Percentiles rank a stretch among this genome's conserved stretches.
Conservation (phyloP, 2,888 invertebrate species). For the Mamestra brassicae region DNA sequence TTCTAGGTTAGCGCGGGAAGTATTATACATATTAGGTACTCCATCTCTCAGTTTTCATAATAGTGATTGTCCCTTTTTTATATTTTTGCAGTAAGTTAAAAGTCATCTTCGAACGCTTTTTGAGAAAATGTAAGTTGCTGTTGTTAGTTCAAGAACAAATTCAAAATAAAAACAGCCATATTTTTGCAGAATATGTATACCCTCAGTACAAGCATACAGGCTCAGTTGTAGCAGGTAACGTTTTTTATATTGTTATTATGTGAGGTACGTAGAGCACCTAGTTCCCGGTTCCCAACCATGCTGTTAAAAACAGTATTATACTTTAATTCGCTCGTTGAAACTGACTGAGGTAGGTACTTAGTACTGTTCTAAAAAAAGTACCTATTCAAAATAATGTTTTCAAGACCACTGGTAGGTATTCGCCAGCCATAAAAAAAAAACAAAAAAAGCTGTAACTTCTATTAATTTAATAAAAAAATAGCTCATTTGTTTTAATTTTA, state of each 20-base stretch:
- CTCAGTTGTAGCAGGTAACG: neutral
- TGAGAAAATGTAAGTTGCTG: neutral
- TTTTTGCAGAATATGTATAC: neutral
- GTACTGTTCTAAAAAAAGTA: neutral
- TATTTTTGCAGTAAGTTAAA: neutral
- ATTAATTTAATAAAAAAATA: no score
- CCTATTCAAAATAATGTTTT: no score
- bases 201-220: neutral
- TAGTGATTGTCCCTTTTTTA: neutral
- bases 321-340: no score
- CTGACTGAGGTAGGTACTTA: no score
- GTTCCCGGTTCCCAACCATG: no score
- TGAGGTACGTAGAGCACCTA: neutral
- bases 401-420: no score
- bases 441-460: no score
- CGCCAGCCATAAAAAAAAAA: no score
- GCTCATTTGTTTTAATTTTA: no score
- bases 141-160: neutral
- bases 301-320: no score
- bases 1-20: slow-evolving; percentile 6
- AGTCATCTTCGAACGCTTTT: neutral
- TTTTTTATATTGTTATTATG: neutral
- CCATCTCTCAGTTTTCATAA: neutral
- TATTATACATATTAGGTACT: neutral
- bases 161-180: neutral